Conservation (phyloP, 2,888 invertebrate species). For the Drosophila nr. perissopoda region DNA sequence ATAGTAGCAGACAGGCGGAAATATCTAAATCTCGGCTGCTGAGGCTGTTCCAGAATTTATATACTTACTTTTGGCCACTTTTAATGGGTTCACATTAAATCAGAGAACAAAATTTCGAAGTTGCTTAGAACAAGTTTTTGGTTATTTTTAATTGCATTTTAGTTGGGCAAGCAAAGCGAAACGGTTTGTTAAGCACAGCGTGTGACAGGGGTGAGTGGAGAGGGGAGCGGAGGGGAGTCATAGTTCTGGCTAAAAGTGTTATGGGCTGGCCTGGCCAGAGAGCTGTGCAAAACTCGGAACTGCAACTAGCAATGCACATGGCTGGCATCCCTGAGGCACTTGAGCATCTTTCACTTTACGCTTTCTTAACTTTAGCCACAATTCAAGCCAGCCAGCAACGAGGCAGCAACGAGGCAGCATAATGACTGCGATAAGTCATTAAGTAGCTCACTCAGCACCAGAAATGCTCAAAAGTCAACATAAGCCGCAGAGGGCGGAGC, state of each 20-base stretch:
- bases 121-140: conserved; percentile 7
- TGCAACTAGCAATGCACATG: conserved; percentile 44
- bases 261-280: conserved; percentile 31
- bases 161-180: conserved; percentile 58
- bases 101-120: not conserved
- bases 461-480: conserved; percentile 51
- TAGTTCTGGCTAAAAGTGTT: conserved; percentile 43
- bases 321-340: conserved; percentile 55
- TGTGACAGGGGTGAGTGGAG: not conserved
- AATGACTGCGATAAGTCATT: conserved; percentile 74
- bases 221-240: not conserved
- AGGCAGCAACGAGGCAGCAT: conserved; percentile 59
- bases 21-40: not conserved
- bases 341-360: conserved; percentile 69
- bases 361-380: conserved; percentile 67
- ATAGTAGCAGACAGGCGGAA: not conserved
- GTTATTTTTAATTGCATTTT: conserved; percentile 60
- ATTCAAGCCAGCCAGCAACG: conserved; percentile 47
- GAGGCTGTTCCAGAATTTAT: not conserved
- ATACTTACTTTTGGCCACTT: not conserved
- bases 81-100: not conserved
- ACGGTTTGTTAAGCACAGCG: conserved; percentile 2
- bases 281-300: conserved; percentile 6
- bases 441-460: conserved; percentile 67
- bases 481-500: not conserved